These are phyloP conservation scores for Calameuta idolon DNA, from an alignment of 2,888 invertebrate species.

Conservation along the genomic window DNA sequence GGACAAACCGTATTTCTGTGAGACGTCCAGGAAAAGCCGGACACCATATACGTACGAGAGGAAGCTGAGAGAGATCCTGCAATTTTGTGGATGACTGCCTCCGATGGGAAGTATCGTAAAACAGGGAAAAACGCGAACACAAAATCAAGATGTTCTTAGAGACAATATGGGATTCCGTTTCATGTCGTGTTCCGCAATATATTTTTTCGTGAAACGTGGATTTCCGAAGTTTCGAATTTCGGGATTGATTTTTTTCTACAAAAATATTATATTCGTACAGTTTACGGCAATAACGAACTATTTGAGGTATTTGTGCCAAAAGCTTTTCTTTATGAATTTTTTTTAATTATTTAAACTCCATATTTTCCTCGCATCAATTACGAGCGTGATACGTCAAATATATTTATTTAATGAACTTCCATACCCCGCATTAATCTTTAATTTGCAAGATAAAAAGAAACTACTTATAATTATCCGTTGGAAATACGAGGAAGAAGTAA, in stretches of 20 bases:
- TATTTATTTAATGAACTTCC: not conserved
- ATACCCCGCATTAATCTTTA: not conserved
- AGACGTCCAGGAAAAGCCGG: not conserved
- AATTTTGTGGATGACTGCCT: conserved; percentile 62
- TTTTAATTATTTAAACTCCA: not conserved
- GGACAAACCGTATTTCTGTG: conserved; percentile 33
- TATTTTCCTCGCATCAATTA: not conserved
- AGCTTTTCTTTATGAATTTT: not conserved
- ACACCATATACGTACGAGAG: conserved; percentile 8
- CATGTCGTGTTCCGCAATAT: not conserved
- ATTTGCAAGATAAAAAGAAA: not conserved
- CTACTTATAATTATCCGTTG: no score
- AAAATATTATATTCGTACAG: not conserved
- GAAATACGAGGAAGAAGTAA: not conserved
- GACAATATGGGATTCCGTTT: not conserved
- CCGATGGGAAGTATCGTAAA: conserved; percentile 60
- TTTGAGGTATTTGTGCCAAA: no score
- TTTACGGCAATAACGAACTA: not conserved
- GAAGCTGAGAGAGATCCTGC: conserved; percentile 37
- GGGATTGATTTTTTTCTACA: not conserved
- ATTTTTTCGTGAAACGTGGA: not conserved
- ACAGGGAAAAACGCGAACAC: conserved; percentile 13
- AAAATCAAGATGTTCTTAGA: not conserved
- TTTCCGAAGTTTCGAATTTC: not conserved
- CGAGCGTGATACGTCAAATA: not conserved